A percentile compares a stretch with the other conserved stretches of the same genome.
Conservation (phyloP, 2,797 vertebrate species). For the Myotis findleyi region DNA sequence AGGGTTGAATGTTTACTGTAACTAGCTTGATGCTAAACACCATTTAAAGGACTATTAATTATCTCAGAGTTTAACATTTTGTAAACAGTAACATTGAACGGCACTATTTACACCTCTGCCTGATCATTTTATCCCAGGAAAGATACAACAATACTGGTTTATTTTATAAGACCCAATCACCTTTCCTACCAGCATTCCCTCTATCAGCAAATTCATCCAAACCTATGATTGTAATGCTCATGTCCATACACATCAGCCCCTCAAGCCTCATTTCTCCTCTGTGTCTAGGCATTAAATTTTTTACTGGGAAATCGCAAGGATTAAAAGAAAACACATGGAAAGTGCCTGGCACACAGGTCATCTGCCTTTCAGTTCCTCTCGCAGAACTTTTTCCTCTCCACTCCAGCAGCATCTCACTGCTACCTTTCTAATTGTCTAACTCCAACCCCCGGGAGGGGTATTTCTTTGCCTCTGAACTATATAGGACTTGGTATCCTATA, state of each 20-base stretch:
- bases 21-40: constrained; percentile 43
- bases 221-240: not conserved
- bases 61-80: not conserved
- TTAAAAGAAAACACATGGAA: not conserved
- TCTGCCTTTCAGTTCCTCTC: not conserved
- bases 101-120: not conserved
- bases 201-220: constrained; percentile 2
- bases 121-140: not conserved
- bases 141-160: not conserved
- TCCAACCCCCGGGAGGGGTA: too few relatives aligned
- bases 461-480: not conserved
- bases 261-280: not conserved
- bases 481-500: not conserved
- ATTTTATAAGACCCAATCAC: not conserved
- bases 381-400: not conserved
- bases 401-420: not conserved
- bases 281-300: not conserved
- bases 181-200: not conserved
- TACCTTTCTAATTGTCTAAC: not conserved
- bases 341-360: not conserved
- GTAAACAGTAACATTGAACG: not conserved
- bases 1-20: not conserved
- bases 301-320: not conserved
- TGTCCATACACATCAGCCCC: not conserved
- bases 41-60: constrained; percentile 38